These are phyloP conservation scores for Zaprionus davidi DNA, from an alignment of 1,140 invertebrate genomes.

Conservation along the genomic window DNA sequence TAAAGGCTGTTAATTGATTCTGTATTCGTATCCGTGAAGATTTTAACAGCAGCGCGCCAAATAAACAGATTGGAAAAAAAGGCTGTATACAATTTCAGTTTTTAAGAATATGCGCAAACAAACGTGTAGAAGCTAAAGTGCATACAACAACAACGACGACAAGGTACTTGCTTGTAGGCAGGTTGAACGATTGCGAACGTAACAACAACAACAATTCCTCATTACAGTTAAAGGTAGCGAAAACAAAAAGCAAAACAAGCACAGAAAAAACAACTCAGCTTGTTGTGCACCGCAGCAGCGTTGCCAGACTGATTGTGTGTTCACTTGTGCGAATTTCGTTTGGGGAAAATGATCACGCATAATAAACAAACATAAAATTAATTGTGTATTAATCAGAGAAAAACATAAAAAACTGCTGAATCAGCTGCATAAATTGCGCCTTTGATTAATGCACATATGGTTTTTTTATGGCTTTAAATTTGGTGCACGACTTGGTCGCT, in stretches of 20 bases:
- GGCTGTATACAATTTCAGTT: conserved; percentile 24
- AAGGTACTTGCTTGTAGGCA: conserved; percentile 19
- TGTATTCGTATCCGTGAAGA: conserved; percentile 49
- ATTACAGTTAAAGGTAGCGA: conserved; percentile 33
- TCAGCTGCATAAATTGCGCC: conserved; percentile 32
- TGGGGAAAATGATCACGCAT: background rate
- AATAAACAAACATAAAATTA: conserved; percentile 11
- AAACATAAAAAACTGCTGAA: conserved; percentile 24
- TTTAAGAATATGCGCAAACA: conserved; percentile 41
- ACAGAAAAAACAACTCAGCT: conserved; percentile 34
- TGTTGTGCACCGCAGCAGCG: conserved; percentile 24
- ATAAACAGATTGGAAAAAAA: conserved; percentile 50
- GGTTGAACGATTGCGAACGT: conserved; percentile 21
- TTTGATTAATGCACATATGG: conserved; percentile 12
- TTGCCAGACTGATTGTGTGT: conserved; percentile 31
- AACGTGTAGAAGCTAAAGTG: conserved; percentile 39
- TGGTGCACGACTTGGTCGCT: conserved; percentile 24
- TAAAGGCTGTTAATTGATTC: conserved; percentile 66
- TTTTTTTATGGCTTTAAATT: conserved; percentile 37
- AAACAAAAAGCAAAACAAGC: conserved; percentile 22
- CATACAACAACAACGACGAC: conserved; percentile 15
- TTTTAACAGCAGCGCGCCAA: conserved; percentile 56
- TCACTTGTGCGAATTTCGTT: conserved; percentile 5
- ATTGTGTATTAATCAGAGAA: conserved; percentile 28
- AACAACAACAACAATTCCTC: conserved; percentile 36